These are phyloP conservation scores for Penelope pileata DNA, from an alignment of 2,113 vertebrate genomes.

Conservation along the genomic window DNA sequence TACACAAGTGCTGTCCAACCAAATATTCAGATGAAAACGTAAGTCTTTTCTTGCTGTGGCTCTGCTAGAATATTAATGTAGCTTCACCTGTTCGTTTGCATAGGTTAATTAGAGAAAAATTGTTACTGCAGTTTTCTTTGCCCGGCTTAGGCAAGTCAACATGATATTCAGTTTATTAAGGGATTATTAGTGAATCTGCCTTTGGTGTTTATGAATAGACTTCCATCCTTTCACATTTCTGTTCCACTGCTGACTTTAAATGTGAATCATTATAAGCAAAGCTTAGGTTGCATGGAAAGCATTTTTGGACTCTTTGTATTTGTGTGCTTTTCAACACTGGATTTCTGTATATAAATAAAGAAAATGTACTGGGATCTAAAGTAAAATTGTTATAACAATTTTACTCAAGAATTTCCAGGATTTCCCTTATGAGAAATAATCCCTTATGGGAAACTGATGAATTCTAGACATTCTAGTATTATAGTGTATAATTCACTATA, in stretches of 20 bases:
- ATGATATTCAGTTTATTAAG: not conserved
- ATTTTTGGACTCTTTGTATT: not conserved
- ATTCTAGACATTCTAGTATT: not conserved
- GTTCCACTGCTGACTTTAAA: not conserved
- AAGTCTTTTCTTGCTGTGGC: not conserved
- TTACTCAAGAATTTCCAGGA: not conserved
- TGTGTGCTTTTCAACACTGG: not conserved
- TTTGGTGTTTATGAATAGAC: not conserved
- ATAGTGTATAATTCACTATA: not conserved
- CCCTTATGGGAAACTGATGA: not conserved
- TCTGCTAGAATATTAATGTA: not conserved
- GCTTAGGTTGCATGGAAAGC: not conserved
- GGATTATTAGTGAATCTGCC: not conserved
- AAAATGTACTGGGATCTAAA: not conserved
- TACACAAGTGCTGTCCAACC: not conserved
- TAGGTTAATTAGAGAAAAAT: not conserved
- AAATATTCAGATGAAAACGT: not conserved
- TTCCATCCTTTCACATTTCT: not conserved
- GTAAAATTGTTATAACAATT: not conserved
- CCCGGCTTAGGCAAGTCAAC: not conserved
- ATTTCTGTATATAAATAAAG: not conserved
- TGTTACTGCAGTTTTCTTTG: not conserved
- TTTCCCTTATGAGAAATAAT: not conserved
- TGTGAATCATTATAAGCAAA: not conserved
- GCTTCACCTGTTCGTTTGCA: not conserved